Conservation (phyloP, 2,797 vertebrate species). For the Falco biarmicus region DNA sequence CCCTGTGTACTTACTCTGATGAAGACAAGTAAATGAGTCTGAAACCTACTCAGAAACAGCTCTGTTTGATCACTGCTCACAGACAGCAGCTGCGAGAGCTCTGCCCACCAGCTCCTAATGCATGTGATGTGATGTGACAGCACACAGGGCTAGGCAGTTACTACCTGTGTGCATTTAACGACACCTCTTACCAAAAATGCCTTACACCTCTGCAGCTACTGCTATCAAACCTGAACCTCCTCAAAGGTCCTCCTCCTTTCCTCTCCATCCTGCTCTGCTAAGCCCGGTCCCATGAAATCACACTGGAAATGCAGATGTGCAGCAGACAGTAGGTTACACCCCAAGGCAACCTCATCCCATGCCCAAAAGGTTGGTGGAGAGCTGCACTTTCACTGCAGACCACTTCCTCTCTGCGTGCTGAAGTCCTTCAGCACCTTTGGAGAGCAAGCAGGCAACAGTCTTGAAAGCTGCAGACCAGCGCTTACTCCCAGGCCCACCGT, state of each 20-base stretch:
- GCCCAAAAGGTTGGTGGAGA: background rate
- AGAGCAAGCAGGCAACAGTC: background rate
- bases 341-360: background rate
- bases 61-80: background rate
- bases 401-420: background rate
- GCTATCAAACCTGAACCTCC: background rate
- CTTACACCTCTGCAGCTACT: background rate
- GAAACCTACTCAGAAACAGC: background rate
- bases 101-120: background rate
- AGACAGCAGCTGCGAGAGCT: background rate
- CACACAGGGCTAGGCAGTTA: too few relatives aligned
- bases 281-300: background rate
- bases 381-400: background rate
- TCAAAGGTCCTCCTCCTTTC: background rate
- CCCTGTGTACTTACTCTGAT: background rate
- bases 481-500: background rate
- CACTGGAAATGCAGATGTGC: background rate
- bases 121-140: too few relatives aligned
- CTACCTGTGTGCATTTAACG: fast-evolving
- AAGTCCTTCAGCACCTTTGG: background rate
- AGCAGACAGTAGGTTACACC: background rate
- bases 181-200: background rate
- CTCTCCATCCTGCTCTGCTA: background rate
- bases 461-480: background rate
- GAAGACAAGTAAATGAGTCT: background rate